Evolutionary conservation across 2,797 vertebrate genomes (phyloP).

Genomic region (Gymnodraco acuticeps): DNA sequence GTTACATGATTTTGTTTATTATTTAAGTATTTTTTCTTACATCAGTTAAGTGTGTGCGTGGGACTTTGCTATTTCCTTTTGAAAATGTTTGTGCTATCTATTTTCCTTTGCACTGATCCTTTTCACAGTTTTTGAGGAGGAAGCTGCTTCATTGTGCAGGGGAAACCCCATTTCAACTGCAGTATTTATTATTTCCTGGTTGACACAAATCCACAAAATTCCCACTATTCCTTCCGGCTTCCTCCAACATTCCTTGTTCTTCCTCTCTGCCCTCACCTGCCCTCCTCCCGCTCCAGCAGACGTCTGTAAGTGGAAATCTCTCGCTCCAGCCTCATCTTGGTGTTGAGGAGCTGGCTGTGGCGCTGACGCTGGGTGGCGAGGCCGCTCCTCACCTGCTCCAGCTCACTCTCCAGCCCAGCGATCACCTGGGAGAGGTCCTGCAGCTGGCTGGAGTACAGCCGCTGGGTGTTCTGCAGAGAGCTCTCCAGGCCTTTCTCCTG

Average conservation of each 20-base stretch:
- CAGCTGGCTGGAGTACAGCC: slow-evolving; percentile 90
- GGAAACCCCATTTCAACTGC: not conserved
- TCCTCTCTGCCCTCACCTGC: slow-evolving; percentile 85
- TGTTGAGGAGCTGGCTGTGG: slow-evolving; percentile 93
- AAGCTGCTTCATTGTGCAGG: not conserved
- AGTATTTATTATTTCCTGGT: not conserved
- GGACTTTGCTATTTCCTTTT: not conserved
- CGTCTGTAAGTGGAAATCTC: slow-evolving; percentile 94
- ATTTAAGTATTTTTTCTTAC: not conserved
- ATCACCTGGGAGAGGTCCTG: slow-evolving; percentile 90
- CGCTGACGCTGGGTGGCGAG: slow-evolving; percentile 91
- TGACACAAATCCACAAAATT: slow-evolving; percentile 16
- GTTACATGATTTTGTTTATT: not conserved
- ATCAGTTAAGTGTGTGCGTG: not conserved
- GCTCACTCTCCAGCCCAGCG: slow-evolving; percentile 88
- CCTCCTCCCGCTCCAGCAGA: slow-evolving; percentile 93
- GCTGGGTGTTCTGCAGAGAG: slow-evolving; percentile 89
- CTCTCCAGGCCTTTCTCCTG: slow-evolving; percentile 94
- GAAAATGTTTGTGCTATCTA: not conserved
- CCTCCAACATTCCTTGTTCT: not conserved
- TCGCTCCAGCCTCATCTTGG: slow-evolving; percentile 94
- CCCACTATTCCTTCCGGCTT: not conserved
- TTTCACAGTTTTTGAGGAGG: not conserved
- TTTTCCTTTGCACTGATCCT: no score
- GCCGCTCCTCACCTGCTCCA: slow-evolving; percentile 89